Percentiles rank a stretch among this genome's conserved stretches.
These are phyloP conservation scores for Epicampocera succincta DNA, from an alignment of 2,888 invertebrate genomes.

Conservation along the genomic window DNA sequence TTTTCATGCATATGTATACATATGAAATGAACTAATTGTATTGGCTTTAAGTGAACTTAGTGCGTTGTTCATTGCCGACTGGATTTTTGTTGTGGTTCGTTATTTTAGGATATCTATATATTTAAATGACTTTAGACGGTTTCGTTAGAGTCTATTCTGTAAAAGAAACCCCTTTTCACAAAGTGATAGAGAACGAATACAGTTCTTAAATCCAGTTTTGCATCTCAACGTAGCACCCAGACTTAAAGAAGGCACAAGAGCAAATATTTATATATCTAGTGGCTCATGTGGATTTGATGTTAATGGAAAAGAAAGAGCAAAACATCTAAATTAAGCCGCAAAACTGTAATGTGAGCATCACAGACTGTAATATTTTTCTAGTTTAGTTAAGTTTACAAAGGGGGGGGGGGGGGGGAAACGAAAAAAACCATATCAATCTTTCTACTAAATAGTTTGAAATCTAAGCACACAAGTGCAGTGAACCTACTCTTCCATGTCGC, in stretches of 20 bases:
- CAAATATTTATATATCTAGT: conserved; percentile 30
- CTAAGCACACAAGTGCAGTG: conserved; percentile 65
- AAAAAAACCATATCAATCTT: conserved; percentile 55
- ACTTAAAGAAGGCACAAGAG: conserved; percentile 9
- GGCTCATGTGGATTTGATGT: neutral
- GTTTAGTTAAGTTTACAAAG: neutral
- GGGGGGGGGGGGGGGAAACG: neutral
- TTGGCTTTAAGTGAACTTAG: too few species aligned
- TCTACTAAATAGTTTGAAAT: conserved; percentile 61
- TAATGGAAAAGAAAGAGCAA: neutral
- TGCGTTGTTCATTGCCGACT: too few species aligned
- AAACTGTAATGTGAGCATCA: conserved; percentile 53
- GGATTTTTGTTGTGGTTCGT: too few species aligned
- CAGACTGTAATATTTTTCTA: conserved; percentile 39
- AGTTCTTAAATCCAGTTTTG: neutral
- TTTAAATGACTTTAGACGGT: too few species aligned
- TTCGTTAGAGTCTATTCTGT: too few species aligned
- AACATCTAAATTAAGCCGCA: conserved; percentile 57
- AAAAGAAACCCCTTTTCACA: too few species aligned
- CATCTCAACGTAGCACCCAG: conserved; percentile 3
- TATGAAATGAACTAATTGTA: too few species aligned
- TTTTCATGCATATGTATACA: too few species aligned
- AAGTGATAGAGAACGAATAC: too few species aligned
- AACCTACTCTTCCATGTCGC: conserved; percentile 62
- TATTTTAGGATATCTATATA: too few species aligned